Base-by-base conservation (phyloP, 1,140 invertebrate genomes). In the Drosophila quadrilineata region DNA sequence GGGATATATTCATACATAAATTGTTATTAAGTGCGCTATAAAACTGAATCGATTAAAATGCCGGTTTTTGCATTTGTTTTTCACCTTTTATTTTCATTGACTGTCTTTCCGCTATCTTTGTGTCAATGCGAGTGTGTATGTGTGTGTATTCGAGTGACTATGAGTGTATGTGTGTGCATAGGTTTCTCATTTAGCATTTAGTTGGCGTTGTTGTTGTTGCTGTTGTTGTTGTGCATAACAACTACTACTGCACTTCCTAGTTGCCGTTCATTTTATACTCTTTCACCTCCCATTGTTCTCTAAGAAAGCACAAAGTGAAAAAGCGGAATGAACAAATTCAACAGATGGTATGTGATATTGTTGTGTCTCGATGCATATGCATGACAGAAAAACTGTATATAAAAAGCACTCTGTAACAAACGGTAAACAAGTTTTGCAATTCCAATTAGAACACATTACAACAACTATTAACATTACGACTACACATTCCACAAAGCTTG, bases 51-150 rank as follows among this genome's bases (percentile, higher is more conserved):
- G 26, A 67, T 75, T 63, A 57, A 80, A 82, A 82, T 82, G 76
- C 76, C 76, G 76, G 76, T 82, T 80, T n/a, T 75, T 76, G 40
- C 52, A 67, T 71, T 71, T 80, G 24, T 52, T 73, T 63, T 77
- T n/a, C n/a, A 63, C 28, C 56, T 71, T 64, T 69, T 60, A 10
- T 41, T 48, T 52, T 43, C 33, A 59, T 57, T 52, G n/a, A 59
- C 26, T 75, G 40, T 17, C 26, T 75, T 75, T 73, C 64, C 58
- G 57, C 57, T 63, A 56, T 57, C 43, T 60, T 31, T 45, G 10
- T 38, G 5, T 29, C 5, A 10, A 2, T 21, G 3, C 29, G 16
- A 22, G 3, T 49, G 4, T 49, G 16, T 38, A 12, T 28, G 4
- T 8, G 41, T 40, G 19, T 33, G 8, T 40, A 1, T 14, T 10